Conservation (phyloP, 1,140 invertebrate genomes). For the Uloborus diversus region DNA sequence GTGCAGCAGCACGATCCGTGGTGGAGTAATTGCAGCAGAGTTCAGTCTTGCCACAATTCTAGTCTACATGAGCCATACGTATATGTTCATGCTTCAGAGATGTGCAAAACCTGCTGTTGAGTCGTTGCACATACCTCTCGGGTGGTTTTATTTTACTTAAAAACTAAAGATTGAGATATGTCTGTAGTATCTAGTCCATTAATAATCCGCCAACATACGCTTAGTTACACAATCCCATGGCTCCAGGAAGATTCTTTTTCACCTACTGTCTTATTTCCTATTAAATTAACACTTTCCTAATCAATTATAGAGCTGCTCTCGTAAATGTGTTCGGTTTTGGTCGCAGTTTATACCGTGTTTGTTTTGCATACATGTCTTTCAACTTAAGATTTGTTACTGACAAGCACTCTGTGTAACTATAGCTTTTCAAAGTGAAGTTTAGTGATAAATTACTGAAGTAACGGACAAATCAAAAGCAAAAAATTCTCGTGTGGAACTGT, state of each 20-base stretch:
- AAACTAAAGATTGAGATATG: conserved; percentile 12
- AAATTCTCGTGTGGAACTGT: too few species aligned
- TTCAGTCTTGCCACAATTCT: conserved; percentile 36
- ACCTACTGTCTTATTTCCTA: too few species aligned
- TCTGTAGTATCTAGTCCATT: conserved; percentile 44
- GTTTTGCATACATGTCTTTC: background rate
- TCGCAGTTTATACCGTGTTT: background rate
- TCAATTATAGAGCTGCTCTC: background rate
- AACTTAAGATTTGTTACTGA: background rate
- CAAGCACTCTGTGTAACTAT: too few species aligned
- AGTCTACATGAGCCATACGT: conserved; percentile 19
- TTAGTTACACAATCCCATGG: too few species aligned
- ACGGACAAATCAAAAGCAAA: too few species aligned
- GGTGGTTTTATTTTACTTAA: background rate
- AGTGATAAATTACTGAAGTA: too few species aligned
- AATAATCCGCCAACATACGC: conserved; percentile 14
- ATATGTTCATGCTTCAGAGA: conserved; percentile 22
- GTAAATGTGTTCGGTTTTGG: conserved; percentile 5
- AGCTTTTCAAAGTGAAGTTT: too few species aligned
- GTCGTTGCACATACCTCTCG: background rate
- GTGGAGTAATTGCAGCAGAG: background rate
- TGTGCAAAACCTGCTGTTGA: conserved; percentile 14
- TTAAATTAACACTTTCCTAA: background rate
- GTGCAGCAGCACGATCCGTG: background rate
- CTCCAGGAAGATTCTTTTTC: too few species aligned